phyloP scores from a whole-genome alignment of 1,140 invertebrate genomes.

The Littorina saxatilis region DNA sequence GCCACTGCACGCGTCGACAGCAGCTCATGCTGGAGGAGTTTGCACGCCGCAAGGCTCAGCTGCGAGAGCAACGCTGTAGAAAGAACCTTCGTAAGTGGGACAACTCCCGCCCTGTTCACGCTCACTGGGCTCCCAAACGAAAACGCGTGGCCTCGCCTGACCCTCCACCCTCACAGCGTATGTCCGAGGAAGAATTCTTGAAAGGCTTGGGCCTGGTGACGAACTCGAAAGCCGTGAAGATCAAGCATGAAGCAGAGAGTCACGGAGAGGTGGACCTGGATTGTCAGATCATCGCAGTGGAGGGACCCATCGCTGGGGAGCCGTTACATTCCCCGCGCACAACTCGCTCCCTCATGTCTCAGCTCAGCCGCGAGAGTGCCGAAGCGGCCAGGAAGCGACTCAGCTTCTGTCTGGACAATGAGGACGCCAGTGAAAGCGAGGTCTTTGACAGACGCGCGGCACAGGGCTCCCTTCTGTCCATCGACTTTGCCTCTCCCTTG shows the following conservation, averaged over 20 bases:
- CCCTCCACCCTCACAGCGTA: background rate
- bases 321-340: constrained; percentile 23
- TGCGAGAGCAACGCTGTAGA: no score
- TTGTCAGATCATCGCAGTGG: constrained; percentile 65
- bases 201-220: constrained; percentile 26
- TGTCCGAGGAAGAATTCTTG: constrained; percentile 38
- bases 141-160: background rate
- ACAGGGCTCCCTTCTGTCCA: constrained; percentile 53
- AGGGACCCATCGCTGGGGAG: constrained; percentile 32
- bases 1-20: background rate
- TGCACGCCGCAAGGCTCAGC: background rate
- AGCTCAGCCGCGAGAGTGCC: constrained; percentile 57
- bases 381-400: constrained; percentile 43
- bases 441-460: constrained; percentile 33
- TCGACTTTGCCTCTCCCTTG: constrained; percentile 59
- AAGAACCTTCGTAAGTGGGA: background rate
- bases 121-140: background rate
- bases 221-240: constrained; percentile 36
- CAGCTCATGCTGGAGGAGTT: background rate
- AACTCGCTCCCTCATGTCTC: constrained; percentile 62
- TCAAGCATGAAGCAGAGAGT: constrained; percentile 43
- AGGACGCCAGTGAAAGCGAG: constrained; percentile 50
- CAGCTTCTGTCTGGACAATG: constrained; percentile 43
- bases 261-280: constrained; percentile 57
- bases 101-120: background rate